Evolutionary conservation across 1,140 invertebrate species (phyloP), one percentile per base, ranked within the genome.

Genomic region (Zelostemma sp.): DNA sequence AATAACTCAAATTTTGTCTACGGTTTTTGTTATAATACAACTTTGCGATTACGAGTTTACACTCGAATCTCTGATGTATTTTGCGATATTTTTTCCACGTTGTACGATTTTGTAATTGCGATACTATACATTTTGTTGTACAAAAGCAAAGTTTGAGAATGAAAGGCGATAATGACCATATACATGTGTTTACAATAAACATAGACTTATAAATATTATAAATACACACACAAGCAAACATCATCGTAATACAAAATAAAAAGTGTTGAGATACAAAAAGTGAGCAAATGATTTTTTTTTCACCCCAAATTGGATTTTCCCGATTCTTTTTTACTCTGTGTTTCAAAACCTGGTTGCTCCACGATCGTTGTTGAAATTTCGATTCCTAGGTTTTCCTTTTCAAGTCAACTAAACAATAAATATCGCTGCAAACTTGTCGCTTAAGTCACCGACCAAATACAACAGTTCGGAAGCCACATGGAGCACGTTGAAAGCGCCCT

Each of bases 121-220:
- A n/a, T n/a, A n/a, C n/a, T n/a, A n/a, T n/a, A n/a, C n/a, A n/a
- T n/a, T n/a, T n/a, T n/a, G n/a, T n/a, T n/a, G n/a, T n/a, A 9
- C 43, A 66, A 51, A 53, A 38, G 56, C 41, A 41, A 55, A 48
- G 56, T 71, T 65, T 25, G 56, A 49, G 38, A 56, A 58, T 31
- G 70, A 58, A 56, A 60, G 72, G 66, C 71, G 71, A 66, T 73
- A 74, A 83, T 75, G 77, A 81, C 75, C 75, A 83, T 81, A 76
- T 80, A 80, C 73, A 74, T 82, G 77, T 80, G 77, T 81, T 76
- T 80, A 79, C 70, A 75, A 80, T 78, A 81, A 79, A 78, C 65
- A 73, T 79, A 79, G 72, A 78, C 72, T 76, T 76, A 77, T 68
- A 70, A 74, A 75, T 77, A 78, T 75, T 67, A 70, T 68, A 55